Conservation (phyloP, 2,888 invertebrate genomes). For the Scrobipalpa atriplicella region DNA sequence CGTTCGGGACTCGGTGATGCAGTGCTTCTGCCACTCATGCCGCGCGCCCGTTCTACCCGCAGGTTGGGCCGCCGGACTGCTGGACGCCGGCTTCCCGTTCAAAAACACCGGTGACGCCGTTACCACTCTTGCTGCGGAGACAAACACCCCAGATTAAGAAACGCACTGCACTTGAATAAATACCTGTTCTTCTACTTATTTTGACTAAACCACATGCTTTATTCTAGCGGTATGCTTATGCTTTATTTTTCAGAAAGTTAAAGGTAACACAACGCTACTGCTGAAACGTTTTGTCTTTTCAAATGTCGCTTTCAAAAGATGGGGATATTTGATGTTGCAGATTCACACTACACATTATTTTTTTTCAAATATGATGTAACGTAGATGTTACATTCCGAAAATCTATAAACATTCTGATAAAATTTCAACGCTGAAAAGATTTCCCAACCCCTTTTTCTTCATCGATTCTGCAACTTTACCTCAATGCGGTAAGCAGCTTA, state of each 20-base stretch:
- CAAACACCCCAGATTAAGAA: slow-evolving; percentile 48
- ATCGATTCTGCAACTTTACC: slow-evolving; percentile 11
- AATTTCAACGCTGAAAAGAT: too few species aligned
- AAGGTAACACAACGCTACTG: not conserved
- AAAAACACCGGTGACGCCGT: slow-evolving; percentile 52
- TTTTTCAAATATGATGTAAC: not conserved
- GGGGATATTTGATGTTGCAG: not conserved
- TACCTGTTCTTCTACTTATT: slow-evolving; percentile 33
- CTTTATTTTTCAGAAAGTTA: slow-evolving; percentile 29
- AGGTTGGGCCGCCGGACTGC: slow-evolving; percentile 80
- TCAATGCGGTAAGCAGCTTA: slow-evolving; percentile 20
- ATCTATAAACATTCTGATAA: not conserved
- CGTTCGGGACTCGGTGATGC: slow-evolving; percentile 95
- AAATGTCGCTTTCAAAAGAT: not conserved
- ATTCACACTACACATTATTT: not conserved
- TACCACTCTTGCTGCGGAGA: slow-evolving; percentile 57
- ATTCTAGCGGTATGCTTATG: slow-evolving; percentile 24
- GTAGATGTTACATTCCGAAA: not conserved
- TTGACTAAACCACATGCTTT: slow-evolving; percentile 24
- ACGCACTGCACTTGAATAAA: slow-evolving; percentile 29
- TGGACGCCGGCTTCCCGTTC: not conserved
- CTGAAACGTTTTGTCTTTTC: not conserved
- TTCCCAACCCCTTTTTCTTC: not conserved
- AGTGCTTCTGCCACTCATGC: slow-evolving; percentile 97
- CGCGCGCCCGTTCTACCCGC: slow-evolving; percentile 90